phyloP scores from a whole-genome alignment of 2,888 invertebrate genomes.

The Clanis bilineata region DNA sequence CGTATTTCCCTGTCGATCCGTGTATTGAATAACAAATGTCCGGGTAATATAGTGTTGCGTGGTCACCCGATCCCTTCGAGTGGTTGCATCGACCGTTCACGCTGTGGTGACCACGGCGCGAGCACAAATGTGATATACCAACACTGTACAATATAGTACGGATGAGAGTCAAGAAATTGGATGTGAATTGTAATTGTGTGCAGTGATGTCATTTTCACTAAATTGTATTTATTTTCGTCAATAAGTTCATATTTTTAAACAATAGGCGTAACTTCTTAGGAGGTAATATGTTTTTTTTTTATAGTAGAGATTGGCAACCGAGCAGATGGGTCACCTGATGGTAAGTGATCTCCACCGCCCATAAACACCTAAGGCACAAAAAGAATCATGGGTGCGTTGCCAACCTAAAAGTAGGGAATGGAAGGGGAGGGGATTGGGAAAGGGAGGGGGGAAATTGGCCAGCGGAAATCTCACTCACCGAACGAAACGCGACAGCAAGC shows the following conservation, averaged over 20 bases:
- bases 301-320: too few relatives aligned
- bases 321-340: too few relatives aligned
- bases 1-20: neutral
- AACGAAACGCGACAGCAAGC: too few relatives aligned
- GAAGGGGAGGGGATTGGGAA: too few relatives aligned
- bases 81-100: conserved; percentile 36
- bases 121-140: conserved; percentile 23
- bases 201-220: neutral
- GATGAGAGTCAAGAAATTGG: conserved; percentile 9
- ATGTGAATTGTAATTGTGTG: conserved; percentile 12
- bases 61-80: conserved; percentile 28
- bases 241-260: neutral
- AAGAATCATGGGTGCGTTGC: too few relatives aligned
- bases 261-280: neutral
- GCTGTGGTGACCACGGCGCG: conserved; percentile 32
- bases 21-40: neutral
- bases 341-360: too few relatives aligned
- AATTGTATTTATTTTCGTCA: neutral
- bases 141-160: neutral
- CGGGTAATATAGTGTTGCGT: conserved; percentile 14
- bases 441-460: too few relatives aligned
- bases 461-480: too few relatives aligned
- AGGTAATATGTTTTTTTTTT: too few relatives aligned
- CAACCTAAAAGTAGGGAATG: too few relatives aligned
- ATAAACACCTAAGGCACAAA: too few relatives aligned